Evolutionary conservation across 2,888 invertebrate species (phyloP).

Genomic region (Elaeidobius kamerunicus): DNA sequence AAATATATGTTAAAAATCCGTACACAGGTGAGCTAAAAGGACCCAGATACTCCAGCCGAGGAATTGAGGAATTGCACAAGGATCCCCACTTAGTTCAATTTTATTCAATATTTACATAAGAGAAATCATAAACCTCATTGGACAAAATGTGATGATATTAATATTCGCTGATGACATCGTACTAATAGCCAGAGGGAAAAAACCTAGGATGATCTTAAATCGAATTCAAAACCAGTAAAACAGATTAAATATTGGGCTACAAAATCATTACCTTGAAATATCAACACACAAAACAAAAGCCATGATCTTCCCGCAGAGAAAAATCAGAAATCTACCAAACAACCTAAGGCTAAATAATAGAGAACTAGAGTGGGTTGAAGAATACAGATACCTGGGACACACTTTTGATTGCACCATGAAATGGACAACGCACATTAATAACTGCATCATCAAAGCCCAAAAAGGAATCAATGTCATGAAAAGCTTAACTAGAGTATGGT

Average conservation of each 20-base stretch:
- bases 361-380: conserved; percentile 4
- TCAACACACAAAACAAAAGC: conserved; percentile 5
- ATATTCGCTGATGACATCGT: conserved; percentile 4
- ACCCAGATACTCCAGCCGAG: no score
- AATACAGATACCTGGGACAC: conserved; percentile 9
- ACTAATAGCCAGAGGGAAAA: background rate
- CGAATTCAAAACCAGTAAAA: background rate
- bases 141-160: no score
- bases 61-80: no score
- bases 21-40: no score
- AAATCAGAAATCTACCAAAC: background rate
- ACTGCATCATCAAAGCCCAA: conserved; percentile 2
- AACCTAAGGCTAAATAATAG: background rate
- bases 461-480: conserved; percentile 15
- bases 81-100: no score
- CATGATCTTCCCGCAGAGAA: background rate
- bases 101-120: no score
- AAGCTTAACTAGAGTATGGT: conserved; percentile 6
- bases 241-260: background rate
- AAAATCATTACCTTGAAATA: background rate
- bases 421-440: conserved; percentile 5
- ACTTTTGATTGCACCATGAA: background rate
- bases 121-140: no score
- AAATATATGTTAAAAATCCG: no score
- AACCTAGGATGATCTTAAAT: background rate